Evolutionary conservation across 2,113 vertebrate genomes (phyloP), one percentile per base, ranked within the genome.

Genomic region (Ammodytes dubius): DNA sequence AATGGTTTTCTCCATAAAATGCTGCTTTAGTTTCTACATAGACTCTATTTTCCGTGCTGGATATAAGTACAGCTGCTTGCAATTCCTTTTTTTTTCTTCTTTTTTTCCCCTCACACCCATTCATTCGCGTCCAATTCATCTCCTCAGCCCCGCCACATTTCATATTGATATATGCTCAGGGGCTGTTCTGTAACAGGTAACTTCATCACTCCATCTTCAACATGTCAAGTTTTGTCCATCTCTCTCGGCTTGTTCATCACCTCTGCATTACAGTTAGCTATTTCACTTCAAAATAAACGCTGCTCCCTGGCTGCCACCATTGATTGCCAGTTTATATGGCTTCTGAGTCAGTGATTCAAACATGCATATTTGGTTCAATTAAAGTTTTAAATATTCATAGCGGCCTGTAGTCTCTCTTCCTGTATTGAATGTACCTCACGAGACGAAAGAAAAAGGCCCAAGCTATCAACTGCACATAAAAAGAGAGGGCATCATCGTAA

Each of bases 151-250:
- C 91, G 89, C 75, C 89, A 85, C 79, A 68, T 70, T 85, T 87
- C 84, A 89, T 89, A 89, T 86, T 88, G 89, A 92, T 92, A 77
- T 82, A 81, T 82, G 86, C 81, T 89, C 86, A 76, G 74, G 84
- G 84, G 84, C 78, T 83, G 83, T 77, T 87, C 84, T 83, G 70
- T 81, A 88, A 79, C 74, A 88, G 88, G 82, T 87, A 86, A 79
- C 88, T 92, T 89, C 85, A 90, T 92, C 89, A 86, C 83, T 87
- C 81, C 63, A 42, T 91, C 80, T 89, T 75, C 84, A 70, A 85
- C 45, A 7, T 86, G 80, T 89, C 85, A 79, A 82, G 27, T 93
- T 90, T 67, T 15, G 69, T 82, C 81, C 87, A 81, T 84, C 79
- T 87, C 74, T 84, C 60, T 60, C 52, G 7, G 66, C 69, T 56